These are phyloP conservation scores for Drosophila prostipennis DNA, from an alignment of 2,888 invertebrate species.

Conservation along the genomic window DNA sequence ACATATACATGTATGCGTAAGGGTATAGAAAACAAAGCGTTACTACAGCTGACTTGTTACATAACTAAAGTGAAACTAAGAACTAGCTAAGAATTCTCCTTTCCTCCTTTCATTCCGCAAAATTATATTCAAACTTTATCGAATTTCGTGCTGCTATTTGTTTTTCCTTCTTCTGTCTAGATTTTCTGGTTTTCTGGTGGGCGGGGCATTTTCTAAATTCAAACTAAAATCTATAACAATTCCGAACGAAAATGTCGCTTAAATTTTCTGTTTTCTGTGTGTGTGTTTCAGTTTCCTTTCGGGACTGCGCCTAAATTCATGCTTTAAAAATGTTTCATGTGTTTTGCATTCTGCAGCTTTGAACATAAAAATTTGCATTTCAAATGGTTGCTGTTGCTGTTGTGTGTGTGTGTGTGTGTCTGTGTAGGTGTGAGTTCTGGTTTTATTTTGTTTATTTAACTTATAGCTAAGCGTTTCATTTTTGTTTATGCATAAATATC, in stretches of 20 bases:
- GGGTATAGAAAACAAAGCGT: slow-evolving; percentile 70
- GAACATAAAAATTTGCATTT: slow-evolving; percentile 59
- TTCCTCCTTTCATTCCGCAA: slow-evolving; percentile 2
- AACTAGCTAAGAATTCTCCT: slow-evolving; percentile 65
- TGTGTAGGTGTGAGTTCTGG: slow-evolving; percentile 47
- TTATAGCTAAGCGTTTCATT: slow-evolving; percentile 76
- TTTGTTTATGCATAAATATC: slow-evolving; percentile 79
- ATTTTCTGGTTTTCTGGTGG: slow-evolving; percentile 9
- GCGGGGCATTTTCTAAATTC: slow-evolving; percentile 60
- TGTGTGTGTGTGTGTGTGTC: slow-evolving; percentile 28
- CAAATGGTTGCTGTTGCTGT: slow-evolving; percentile 36
- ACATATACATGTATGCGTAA: slow-evolving; percentile 44
- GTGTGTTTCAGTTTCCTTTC: slow-evolving; percentile 14
- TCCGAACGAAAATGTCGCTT: slow-evolving; percentile 32
- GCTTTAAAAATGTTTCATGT: slow-evolving; percentile 47
- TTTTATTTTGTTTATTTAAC: slow-evolving; percentile 71
- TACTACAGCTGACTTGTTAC: slow-evolving; percentile 71
- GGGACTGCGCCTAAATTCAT: slow-evolving; percentile 74
- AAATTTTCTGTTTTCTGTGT: slow-evolving; percentile 9
- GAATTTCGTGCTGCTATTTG: slow-evolving; percentile 24
- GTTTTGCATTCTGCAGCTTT: slow-evolving; percentile 58
- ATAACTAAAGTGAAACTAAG: slow-evolving; percentile 68
- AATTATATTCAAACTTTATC: slow-evolving; percentile 30
- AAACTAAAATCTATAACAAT: slow-evolving; percentile 40
- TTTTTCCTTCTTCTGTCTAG: slow-evolving; percentile 14